These are phyloP conservation scores for Parnassius smintheus DNA, from an alignment of 2,888 invertebrate genomes.

Conservation along the genomic window DNA sequence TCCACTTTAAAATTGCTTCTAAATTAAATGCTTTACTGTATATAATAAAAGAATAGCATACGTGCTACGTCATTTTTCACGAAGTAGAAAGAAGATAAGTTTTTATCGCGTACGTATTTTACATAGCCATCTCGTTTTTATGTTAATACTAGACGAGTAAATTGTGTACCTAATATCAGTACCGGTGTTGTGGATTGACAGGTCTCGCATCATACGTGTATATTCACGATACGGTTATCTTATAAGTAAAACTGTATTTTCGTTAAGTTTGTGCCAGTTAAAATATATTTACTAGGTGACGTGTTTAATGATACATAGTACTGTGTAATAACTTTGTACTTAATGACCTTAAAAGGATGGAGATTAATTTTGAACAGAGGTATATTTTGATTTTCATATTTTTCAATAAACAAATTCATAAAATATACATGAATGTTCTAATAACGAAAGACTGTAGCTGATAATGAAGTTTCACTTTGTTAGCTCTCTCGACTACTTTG, in stretches of 20 bases:
- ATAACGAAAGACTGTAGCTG: too few relatives aligned
- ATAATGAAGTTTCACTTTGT: too few relatives aligned
- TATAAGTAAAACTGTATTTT: constrained; percentile 37
- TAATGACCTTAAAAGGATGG: constrained; percentile 66
- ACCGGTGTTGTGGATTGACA: constrained; percentile 16
- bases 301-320: neutral
- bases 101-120: constrained; percentile 15
- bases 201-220: neutral
- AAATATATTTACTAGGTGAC: neutral
- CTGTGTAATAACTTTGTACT: neutral
- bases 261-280: neutral
- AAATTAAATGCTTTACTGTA: too few relatives aligned
- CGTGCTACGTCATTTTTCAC: too few relatives aligned
- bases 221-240: constrained; percentile 53
- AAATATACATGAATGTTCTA: too few relatives aligned
- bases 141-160: neutral
- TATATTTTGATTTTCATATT: constrained; percentile 31
- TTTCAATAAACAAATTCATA: too few relatives aligned
- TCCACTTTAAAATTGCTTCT: too few relatives aligned
- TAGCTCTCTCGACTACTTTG: too few relatives aligned
- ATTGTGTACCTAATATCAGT: constrained; percentile 12
- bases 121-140: constrained; percentile 17
- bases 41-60: too few relatives aligned
- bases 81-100: too few relatives aligned
- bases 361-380: constrained; percentile 60